Percentiles rank a stretch among this genome's conserved stretches.
Evolutionary conservation across 1,140 invertebrate genomes (phyloP).

Genomic region (Ganaspis sp.): DNA sequence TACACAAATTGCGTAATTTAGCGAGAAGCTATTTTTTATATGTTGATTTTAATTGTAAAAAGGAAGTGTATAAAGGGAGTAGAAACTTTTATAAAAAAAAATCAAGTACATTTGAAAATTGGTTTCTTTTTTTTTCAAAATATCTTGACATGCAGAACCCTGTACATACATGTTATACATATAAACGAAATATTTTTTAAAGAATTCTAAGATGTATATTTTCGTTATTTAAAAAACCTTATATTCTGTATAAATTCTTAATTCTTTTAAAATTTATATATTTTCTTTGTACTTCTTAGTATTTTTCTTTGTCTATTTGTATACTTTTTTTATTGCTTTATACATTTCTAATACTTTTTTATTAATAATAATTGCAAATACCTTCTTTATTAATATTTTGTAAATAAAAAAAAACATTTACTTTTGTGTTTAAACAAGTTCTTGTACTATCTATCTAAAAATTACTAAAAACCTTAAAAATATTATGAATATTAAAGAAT

Average conservation of each 20-base stretch:
- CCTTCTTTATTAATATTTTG: too few relatives aligned
- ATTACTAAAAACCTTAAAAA: too few relatives aligned
- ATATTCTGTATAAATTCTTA: background rate
- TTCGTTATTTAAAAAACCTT: background rate
- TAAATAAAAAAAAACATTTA: too few relatives aligned
- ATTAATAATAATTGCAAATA: too few relatives aligned
- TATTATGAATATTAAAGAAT: too few relatives aligned
- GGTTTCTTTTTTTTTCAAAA: background rate
- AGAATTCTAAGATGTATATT: background rate
- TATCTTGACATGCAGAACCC: background rate
- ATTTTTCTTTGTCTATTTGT: background rate
- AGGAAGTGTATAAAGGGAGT: background rate
- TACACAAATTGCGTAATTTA: slow-evolving; percentile 12
- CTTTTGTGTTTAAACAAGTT: too few relatives aligned
- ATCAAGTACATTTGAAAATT: background rate
- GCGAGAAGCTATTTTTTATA: slow-evolving; percentile 27
- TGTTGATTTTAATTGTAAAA: slow-evolving; percentile 17
- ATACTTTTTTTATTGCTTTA: too few relatives aligned
- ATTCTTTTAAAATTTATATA: background rate
- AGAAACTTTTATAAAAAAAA: slow-evolving; percentile 10
- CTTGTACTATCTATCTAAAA: too few relatives aligned
- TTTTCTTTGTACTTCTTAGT: background rate
- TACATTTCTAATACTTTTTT: too few relatives aligned
- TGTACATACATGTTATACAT: slow-evolving; percentile 28
- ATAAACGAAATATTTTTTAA: slow-evolving; percentile 23